Evolutionary conservation across 2,113 vertebrate genomes (phyloP), one percentile per base, ranked within the genome.

Genomic region (Leptobrachium ailaonicum): DNA sequence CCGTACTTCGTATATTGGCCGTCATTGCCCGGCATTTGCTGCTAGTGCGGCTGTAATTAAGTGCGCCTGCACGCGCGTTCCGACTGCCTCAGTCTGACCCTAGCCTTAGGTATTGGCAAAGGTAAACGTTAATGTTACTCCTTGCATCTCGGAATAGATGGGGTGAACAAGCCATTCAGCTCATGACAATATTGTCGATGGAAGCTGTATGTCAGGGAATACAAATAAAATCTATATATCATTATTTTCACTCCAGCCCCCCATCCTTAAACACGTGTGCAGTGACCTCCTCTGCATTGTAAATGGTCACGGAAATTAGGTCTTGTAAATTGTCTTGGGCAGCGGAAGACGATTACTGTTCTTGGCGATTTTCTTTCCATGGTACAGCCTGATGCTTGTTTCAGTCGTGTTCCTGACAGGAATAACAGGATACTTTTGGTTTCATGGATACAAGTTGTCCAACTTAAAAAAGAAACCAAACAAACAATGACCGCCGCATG

Each of bases 281-380:
- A 40, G 41, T 78, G 76, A 78, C 76, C 76, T 47, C 41, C n/a
- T 62, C 67, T 78, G 58, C 44, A 78, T 14, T 71, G 56, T 50
- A 44, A 47, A 10, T 44, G 43, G 67, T 62, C 56, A 14, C 66
- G 62, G 68, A 78, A 78, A 78, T 70, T 66, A 69, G 44, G 76
- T 58, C 53, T 47, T 14, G 67, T 11, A 70, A 77, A 77, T 78
- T 62, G 67, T 41, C 6, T 60, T 11, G 11, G 56, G 11, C 56
- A 60, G 56, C 56, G 56, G 54, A 70, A 40, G 62, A 53, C 20
- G 54, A 78, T 71, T 56, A 47, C 40, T 63, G 69, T 66, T 62
- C 54, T 47, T 20, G 32, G 42, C 63, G 76, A 71, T 78, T 71
- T 53, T 78, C 69, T 63, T 71, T 56, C 76, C 66, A 70, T 60